Percentiles rank a stretch among this genome's conserved stretches.
Conservation (phyloP, 2,797 vertebrate species). For the Chrysocyon brachyurus region DNA sequence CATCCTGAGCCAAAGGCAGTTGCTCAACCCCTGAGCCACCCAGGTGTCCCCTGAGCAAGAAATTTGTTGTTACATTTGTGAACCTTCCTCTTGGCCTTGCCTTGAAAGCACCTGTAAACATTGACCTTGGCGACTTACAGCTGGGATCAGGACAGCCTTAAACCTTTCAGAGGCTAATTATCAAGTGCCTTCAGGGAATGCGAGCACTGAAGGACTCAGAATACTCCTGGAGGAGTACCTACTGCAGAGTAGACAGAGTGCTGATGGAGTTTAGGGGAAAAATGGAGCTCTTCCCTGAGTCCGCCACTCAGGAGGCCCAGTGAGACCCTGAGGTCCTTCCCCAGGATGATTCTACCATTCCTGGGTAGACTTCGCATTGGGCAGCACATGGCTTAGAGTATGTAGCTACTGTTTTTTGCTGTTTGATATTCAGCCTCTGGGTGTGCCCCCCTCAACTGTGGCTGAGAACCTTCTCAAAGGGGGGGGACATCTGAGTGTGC, state of each 20-base stretch:
- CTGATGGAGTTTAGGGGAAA: background rate
- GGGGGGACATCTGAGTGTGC: background rate
- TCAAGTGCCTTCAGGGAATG: background rate
- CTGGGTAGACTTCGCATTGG: background rate
- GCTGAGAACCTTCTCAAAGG: background rate
- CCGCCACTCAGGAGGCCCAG: background rate
- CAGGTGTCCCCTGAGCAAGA: background rate
- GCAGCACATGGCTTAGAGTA: background rate
- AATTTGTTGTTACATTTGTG: background rate
- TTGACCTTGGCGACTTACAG: background rate
- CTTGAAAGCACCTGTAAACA: background rate
- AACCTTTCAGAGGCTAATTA: background rate
- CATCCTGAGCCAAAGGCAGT: no score
- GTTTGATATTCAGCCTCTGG: background rate
- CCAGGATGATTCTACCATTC: background rate
- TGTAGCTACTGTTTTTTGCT: background rate
- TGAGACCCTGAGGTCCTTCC: background rate
- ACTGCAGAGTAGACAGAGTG: background rate
- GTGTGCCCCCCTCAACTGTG: no score
- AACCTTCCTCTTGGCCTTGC: background rate
- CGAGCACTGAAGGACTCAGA: background rate
- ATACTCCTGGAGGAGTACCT: background rate
- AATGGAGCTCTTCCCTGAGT: background rate
- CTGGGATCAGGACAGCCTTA: background rate
- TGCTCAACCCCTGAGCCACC: no score